These are phyloP conservation scores for Meiosimyza decipiens DNA, from an alignment of 2,888 invertebrate species.

Conservation along the genomic window DNA sequence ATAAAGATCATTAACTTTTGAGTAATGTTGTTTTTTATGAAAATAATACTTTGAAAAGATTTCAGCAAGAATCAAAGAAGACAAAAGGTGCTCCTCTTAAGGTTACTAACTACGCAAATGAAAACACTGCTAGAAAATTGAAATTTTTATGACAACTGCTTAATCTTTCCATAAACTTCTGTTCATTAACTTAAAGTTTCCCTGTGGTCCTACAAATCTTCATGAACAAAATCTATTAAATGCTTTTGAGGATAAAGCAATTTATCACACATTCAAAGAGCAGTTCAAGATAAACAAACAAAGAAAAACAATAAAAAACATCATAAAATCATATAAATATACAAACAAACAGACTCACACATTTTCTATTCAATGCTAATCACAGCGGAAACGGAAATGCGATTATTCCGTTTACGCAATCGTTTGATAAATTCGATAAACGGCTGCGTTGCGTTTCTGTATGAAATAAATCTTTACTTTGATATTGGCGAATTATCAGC, in stretches of 20 bases:
- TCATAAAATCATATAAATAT: too few relatives aligned
- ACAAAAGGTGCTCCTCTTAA: neutral
- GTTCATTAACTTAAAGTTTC: too few relatives aligned
- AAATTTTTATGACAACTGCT: too few relatives aligned
- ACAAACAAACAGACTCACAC: too few relatives aligned
- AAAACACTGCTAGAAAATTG: neutral
- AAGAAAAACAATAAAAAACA: too few relatives aligned
- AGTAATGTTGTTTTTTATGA: slow-evolving; percentile 1
- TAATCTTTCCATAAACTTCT: too few relatives aligned
- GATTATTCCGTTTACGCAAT: slow-evolving; percentile 9
- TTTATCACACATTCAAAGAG: too few relatives aligned
- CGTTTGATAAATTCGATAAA: slow-evolving; percentile 21
- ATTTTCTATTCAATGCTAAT: neutral
- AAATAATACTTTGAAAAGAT: neutral
- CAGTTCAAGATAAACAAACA: too few relatives aligned
- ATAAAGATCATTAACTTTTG: slow-evolving; percentile 24
- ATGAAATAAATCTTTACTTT: neutral
- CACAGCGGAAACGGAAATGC: slow-evolving; percentile 27
- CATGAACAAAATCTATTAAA: too few relatives aligned
- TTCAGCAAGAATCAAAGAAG: neutral
- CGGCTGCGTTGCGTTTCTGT: slow-evolving; percentile 1
- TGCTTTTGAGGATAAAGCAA: too few relatives aligned
- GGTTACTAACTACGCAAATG: neutral
- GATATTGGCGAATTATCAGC: neutral
- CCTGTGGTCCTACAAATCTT: too few relatives aligned